Base-by-base conservation (phyloP, 2,113 vertebrate species). In the Paradisaea rubra region DNA sequence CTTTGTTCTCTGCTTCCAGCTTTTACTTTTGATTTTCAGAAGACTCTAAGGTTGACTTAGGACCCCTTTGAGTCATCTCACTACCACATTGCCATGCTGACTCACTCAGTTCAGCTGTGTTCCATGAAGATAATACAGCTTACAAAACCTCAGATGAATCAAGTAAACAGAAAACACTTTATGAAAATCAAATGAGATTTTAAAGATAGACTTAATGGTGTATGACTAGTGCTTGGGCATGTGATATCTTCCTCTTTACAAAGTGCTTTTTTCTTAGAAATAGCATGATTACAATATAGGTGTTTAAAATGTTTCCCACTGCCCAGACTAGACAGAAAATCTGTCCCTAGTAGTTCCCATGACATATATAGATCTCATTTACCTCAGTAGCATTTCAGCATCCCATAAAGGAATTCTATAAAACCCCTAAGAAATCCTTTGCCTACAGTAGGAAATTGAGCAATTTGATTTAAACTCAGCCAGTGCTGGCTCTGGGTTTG, bases 1-100 rank as follows among this genome's bases (percentile, higher is more conserved):
- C 28, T 88, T 82, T 4, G 5, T 76, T 85, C 33, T 83, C 50
- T 88, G 59, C 60, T 93, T 93, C 54, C 33, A 73, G 60, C 15
- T 88, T 91, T 91, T 71, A 44, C 3, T 85, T 93, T 50, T 68
- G 35, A 39, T 92, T 95, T 93, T 86, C 64, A 63, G 33, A 93
- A 61, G 44, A 44, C 27, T 77, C 37, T 45, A 15, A 65, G 9
- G 15, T 35, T 96, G 76, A 71, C 64, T 77, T 86, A 63, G 47
- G 30, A 91, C 19, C 56, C 22, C 52, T 87, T 83, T 73, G 72
- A 93, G 47, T 95, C 88, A 74, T 78, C 54, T 61, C 50, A 59
- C 47, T 56, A 56, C 65, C 22, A 23, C 64, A 72, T 39, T 65
- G 63, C 47, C 79, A 39, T 60, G 19, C 23, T 90, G 88, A 95